phyloP scores from a whole-genome alignment of 2,113 vertebrate genomes.

The Protobothrops mucrosquamatus region DNA sequence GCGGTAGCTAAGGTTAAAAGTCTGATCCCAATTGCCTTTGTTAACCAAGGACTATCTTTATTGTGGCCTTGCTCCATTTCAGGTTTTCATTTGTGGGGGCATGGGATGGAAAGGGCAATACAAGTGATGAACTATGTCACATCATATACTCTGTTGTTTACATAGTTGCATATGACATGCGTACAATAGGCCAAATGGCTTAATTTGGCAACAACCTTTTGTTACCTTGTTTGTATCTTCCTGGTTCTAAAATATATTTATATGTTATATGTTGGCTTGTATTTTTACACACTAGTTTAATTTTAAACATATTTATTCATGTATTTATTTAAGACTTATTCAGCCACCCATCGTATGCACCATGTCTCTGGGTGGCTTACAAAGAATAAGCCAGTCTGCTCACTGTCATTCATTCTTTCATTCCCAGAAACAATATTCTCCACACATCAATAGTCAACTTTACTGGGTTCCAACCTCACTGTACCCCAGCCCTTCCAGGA shows the following conservation, averaged over 20 bases:
- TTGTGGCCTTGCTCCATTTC: too few relatives aligned
- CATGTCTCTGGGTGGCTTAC: background rate
- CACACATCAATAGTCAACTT: background rate
- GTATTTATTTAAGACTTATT: background rate
- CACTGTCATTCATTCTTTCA: background rate
- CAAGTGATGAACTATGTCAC: background rate
- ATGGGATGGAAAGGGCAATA: too few relatives aligned
- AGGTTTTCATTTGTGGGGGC: too few relatives aligned
- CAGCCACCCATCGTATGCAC: background rate
- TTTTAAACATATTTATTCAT: background rate
- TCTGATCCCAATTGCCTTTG: too few relatives aligned
- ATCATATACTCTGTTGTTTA: background rate
- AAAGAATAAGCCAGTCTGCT: background rate
- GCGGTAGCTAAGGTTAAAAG: too few relatives aligned
- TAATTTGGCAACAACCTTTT: background rate
- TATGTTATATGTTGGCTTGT: background rate
- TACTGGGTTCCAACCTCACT: background rate
- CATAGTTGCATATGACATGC: background rate
- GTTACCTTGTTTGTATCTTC: background rate
- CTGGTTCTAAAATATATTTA: background rate
- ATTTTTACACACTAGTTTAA: background rate
- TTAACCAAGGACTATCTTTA: too few relatives aligned
- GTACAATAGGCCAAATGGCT: background rate
- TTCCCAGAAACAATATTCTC: background rate
- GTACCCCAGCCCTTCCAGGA: background rate